These are phyloP conservation scores for Drosophila bipectinata DNA, from an alignment of 1,140 invertebrate species.

Conservation along the genomic window DNA sequence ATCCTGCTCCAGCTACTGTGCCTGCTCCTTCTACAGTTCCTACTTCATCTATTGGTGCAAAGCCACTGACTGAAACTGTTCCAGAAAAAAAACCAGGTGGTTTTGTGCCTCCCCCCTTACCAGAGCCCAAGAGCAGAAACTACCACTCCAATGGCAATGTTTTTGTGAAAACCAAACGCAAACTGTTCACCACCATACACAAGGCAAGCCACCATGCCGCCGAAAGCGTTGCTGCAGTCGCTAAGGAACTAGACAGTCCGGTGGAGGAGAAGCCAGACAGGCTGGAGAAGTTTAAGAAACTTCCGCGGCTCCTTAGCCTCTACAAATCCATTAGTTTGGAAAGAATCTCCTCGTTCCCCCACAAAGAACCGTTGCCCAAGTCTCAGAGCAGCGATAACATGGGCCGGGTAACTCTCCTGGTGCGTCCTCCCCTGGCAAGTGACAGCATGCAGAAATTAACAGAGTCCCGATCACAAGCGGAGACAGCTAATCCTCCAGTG, in stretches of 20 bases:
- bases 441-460: slow-evolving; percentile 67
- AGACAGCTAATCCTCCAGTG: slow-evolving; percentile 36
- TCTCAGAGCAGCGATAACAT: slow-evolving; percentile 57
- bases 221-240: slow-evolving; percentile 68
- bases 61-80: neutral
- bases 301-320: slow-evolving; percentile 37
- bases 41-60: neutral
- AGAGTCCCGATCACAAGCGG: slow-evolving; percentile 29
- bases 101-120: slow-evolving; percentile 68
- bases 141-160: slow-evolving; percentile 85
- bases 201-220: slow-evolving; percentile 50
- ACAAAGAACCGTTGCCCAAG: slow-evolving; percentile 42
- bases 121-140: slow-evolving; percentile 77
- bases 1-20: neutral
- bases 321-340: slow-evolving; percentile 69
- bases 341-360: slow-evolving; percentile 15
- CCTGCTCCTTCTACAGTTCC: neutral
- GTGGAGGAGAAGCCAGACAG: slow-evolving; percentile 31
- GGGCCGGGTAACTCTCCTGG: slow-evolving; percentile 3
- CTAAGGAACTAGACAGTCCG: slow-evolving; percentile 67
- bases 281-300: slow-evolving; percentile 1
- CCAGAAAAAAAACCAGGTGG: slow-evolving; percentile 23
- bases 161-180: slow-evolving; percentile 90
- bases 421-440: slow-evolving; percentile 66
- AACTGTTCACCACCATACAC: slow-evolving; percentile 89